Evolutionary conservation across 2,888 invertebrate genomes (phyloP), one percentile per base, ranked within the genome.

Genomic region (Spilosoma lubricipeda): DNA sequence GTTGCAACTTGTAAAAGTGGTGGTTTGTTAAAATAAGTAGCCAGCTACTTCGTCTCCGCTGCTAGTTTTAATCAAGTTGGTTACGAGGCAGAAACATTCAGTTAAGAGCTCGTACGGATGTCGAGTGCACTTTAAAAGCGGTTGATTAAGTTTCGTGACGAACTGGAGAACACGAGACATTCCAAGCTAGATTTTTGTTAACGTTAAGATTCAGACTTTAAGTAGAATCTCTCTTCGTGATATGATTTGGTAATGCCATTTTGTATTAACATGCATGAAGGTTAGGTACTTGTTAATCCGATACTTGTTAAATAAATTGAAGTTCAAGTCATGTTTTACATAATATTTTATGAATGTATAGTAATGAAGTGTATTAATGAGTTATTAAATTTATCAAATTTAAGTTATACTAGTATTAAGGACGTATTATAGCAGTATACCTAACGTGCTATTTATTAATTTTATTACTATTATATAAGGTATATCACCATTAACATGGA

Each of bases 61-160:
- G 88, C 89, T 87, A 85, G 91, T 91, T 92, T 92, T 93, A 92
- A 93, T 93, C 92, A 92, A 92, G 88, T 90, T 87, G 85, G 86
- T 89, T 87, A 86, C 85, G 86, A 85, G 87, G 85, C 85, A 85
- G 84, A 82, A 86, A 80, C 88, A 83, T 82, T 85, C 82, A 86
- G 85, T 82, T 83, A 85, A 82, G 87, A 87, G 90, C 87, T 88
- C 86, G 88, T 87, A 85, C 85, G 88, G 84, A 89, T 88, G 86
- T 85, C 87, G 84, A 91, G 90, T 86, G 89, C 90, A 89, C 91
- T 92, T 88, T 87, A 85, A 90, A 86, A 88, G 84, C 82, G 88
- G 83, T 87, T 92, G 91, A 92, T 92, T 92, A 91, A 89, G 89
- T 89, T 88, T 87, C 87, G 73, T 77, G 79, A 82, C 79, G 81